A percentile compares a stretch with the other conserved stretches of the same genome.
Conservation (phyloP, 2,888 invertebrate genomes). For the Spodoptera picta region DNA sequence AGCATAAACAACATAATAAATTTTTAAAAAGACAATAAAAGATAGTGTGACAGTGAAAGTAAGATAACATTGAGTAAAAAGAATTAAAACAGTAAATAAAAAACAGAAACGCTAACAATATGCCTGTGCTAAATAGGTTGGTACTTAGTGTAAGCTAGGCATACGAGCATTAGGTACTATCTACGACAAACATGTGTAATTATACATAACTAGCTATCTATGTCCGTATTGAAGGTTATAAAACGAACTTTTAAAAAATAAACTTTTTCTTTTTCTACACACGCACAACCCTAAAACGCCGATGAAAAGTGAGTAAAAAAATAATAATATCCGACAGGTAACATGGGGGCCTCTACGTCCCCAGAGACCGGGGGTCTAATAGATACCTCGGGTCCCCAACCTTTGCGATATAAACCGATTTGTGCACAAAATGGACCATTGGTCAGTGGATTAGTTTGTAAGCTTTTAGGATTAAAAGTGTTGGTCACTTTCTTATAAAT, state of each 20-base stretch:
- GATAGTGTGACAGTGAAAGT: too few relatives aligned
- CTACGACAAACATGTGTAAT: too few relatives aligned
- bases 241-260: conserved; percentile 10
- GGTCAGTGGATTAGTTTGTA: conserved; percentile 57
- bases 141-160: too few relatives aligned
- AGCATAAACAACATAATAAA: too few relatives aligned
- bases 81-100: too few relatives aligned
- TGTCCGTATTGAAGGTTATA: too few relatives aligned
- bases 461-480: conserved; percentile 51
- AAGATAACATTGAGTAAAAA: too few relatives aligned
- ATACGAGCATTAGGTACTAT: too few relatives aligned
- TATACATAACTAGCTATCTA: too few relatives aligned
- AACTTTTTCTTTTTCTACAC: background rate
- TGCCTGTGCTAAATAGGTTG: too few relatives aligned
- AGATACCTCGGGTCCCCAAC: conserved; percentile 34
- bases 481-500: conserved; percentile 27
- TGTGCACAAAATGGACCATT: conserved; percentile 54
- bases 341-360: conserved; percentile 39
- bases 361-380: conserved; percentile 46
- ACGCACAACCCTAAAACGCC: conserved; percentile 40
- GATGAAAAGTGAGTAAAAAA: conserved; percentile 52
- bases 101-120: too few relatives aligned
- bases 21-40: too few relatives aligned
- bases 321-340: conserved; percentile 55
- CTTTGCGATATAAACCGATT: conserved; percentile 50